Conservation (phyloP, 2,797 vertebrate species). For the Hoplostethus atlanticus region DNA sequence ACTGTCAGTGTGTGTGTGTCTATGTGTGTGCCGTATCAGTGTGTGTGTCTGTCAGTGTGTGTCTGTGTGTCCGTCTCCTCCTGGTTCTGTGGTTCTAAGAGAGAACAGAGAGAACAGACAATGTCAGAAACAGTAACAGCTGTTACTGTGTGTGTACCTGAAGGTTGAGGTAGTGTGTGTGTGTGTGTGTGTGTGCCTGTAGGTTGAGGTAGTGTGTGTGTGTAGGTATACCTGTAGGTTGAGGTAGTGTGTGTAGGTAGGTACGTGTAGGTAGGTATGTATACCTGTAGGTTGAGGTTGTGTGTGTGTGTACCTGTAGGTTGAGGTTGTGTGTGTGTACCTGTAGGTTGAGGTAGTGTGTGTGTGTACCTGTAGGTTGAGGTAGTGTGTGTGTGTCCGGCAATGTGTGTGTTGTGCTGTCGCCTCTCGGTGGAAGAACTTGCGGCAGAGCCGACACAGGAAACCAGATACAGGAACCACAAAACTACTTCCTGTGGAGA, state of each 20-base stretch:
- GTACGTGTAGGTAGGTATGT: too few relatives aligned
- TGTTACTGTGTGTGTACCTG: background rate
- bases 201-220: too few relatives aligned
- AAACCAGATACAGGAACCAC: constrained; percentile 72
- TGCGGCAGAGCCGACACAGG: constrained; percentile 69
- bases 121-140: background rate
- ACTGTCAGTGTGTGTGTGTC: background rate
- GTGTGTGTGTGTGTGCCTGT: background rate
- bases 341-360: background rate
- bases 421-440: constrained; percentile 68
- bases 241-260: too few relatives aligned
- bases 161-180: constrained; percentile 9
- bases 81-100: background rate
- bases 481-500: constrained; percentile 58
- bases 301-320: too few relatives aligned
- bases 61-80: background rate
- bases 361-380: constrained; percentile 47
- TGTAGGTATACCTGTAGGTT: too few relatives aligned
- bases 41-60: constrained; percentile 8
- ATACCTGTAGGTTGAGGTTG: too few relatives aligned
- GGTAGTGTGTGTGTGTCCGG: constrained; percentile 56
- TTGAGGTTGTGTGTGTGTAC: too few relatives aligned
- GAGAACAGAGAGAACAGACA: too few relatives aligned
- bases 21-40: background rate
- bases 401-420: constrained; percentile 65